Base-by-base conservation (phyloP, 2,888 invertebrate species). In the Rhabditoides inermis region DNA sequence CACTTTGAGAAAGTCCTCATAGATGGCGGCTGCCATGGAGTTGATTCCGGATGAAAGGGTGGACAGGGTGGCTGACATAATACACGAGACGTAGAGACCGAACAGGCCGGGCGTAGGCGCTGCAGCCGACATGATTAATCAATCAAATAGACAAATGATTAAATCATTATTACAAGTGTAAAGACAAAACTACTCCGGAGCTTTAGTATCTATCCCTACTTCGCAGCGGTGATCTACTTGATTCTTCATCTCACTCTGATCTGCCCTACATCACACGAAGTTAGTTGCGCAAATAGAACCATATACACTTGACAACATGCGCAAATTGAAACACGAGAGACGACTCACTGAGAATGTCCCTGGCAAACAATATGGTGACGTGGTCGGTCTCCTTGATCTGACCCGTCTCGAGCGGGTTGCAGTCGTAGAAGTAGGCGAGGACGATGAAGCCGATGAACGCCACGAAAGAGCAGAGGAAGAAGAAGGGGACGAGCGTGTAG, bases 11-110 rank as follows among this genome's bases (percentile, higher is more conserved):
- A 72, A 72, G 45, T 72, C 71, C 48, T 72, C 72, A 50, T 70
- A 72, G 39, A 69, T 58, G 12, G 72, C 70, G 3, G 72, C 70
- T 3, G 72, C 63, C 57, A 68, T 63, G 18, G 62, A 62, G 51
- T 70, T 70, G 61, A 72, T 68, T 22, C 72, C 69, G 27, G 68
- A 68, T n/a, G 69, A 69, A 0, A 72, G 55, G 2, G 71, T 72
- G 20, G 69, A 69, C 7, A 71, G 57, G 6, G 71, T 71, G 2
- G 69, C 71, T 3, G 67, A 68, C 61, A 70, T 63, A 28, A 70
- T 69, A 30, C 68, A 67, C 1, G 69, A 67, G 20, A 70, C 66
- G 35, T 69, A 71, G 6, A 71, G 59, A 6, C 71, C 71, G 30
- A 70, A 70, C 12, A 71, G 55, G 25, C 71, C 71, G 0, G 69